Base-by-base conservation (phyloP, 2,113 vertebrate genomes). In the Cromileptes altivelis region DNA sequence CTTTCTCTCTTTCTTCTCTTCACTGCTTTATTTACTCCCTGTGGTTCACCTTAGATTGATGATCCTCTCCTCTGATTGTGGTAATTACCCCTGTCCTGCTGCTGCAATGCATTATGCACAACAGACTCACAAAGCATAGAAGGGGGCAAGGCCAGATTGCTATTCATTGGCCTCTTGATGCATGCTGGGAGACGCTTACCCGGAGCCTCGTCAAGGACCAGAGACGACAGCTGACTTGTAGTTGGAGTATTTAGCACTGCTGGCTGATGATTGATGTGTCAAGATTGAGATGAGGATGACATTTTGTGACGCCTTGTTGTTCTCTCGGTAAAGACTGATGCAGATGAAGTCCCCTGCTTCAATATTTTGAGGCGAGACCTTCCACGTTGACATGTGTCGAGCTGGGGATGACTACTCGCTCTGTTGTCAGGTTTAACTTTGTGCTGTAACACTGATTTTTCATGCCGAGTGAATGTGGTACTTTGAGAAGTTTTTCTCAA, bases 41-140 rank as follows among this genome's bases (percentile, higher is more conserved):
- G 78, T 79, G 90, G 96, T 94, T 96, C 94, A 96, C 94, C 89
- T 93, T 94, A 95, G 95, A 97, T 95, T 94, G 95, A 97, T 95
- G 93, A 85, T 88, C 86, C 94, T 89, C 85, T 93, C 93, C 93
- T 95, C 93, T 95, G 96, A 96, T 96, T 95, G 94, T 81, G 60
- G 67, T 96, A 96, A 97, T 97, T 96, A 96, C 88, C 91, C 91
- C 80, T 90, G 91, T 92, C 94, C 93, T 95, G 92, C 93, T 95
- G 95, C 94, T 96, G 84, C 83, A 75, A 91, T 92, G 69, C 90
- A 95, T 95, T 95, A 95, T 90, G 93, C 94, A 96, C 85, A 94
- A 95, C 94, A 94, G 92, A 95, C 85, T 80, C 78, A 82, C 77
- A 91, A 30, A 88, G 89, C 87, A 17, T 71, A 81, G 89, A 86